Evolutionary conservation across 2,797 vertebrate genomes (phyloP).

Genomic region (Urosaurus nigricauda): DNA sequence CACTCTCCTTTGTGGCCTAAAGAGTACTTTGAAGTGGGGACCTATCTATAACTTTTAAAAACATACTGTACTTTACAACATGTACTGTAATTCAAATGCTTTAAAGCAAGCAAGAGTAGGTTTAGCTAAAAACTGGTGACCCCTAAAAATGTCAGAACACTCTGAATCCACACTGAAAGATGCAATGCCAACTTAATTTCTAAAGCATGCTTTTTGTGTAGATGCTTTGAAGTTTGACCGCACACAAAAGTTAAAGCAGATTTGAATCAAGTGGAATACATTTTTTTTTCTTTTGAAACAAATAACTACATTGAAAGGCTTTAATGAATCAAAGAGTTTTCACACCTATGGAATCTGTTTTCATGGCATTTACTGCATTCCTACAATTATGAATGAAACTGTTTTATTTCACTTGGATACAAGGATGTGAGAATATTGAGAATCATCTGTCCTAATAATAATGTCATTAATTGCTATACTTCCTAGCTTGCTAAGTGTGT

Average conservation of each 20-base stretch:
- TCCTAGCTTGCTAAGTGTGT: neutral
- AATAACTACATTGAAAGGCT: conserved; percentile 3
- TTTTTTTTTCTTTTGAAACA: neutral
- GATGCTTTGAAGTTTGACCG: conserved; percentile 58
- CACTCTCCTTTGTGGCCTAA: conserved; percentile 31
- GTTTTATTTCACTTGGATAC: conserved; percentile 55
- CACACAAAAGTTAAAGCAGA: conserved; percentile 75
- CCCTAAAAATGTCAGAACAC: conserved; percentile 65
- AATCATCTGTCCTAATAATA: conserved; percentile 33
- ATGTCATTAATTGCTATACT: conserved; percentile 7
- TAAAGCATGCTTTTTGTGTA: conserved; percentile 66
- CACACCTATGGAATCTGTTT: conserved; percentile 25
- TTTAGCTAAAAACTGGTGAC: conserved; percentile 65
- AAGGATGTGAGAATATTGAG: conserved; percentile 38
- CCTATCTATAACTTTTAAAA: conserved; percentile 51
- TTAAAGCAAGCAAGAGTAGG: conserved; percentile 69
- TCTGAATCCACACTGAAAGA: conserved; percentile 72
- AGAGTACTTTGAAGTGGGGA: conserved; percentile 43
- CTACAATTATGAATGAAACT: conserved; percentile 63
- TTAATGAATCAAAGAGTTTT: conserved; percentile 17
- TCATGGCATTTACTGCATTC: conserved; percentile 54
- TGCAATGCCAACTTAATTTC: conserved; percentile 63
- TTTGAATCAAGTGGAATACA: conserved; percentile 64
- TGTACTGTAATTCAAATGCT: conserved; percentile 56
- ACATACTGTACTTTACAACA: conserved; percentile 39